A percentile compares a stretch with the other conserved stretches of the same genome.
Conservation (phyloP, 2,113 vertebrate species). For the Mustelus asterias region DNA sequence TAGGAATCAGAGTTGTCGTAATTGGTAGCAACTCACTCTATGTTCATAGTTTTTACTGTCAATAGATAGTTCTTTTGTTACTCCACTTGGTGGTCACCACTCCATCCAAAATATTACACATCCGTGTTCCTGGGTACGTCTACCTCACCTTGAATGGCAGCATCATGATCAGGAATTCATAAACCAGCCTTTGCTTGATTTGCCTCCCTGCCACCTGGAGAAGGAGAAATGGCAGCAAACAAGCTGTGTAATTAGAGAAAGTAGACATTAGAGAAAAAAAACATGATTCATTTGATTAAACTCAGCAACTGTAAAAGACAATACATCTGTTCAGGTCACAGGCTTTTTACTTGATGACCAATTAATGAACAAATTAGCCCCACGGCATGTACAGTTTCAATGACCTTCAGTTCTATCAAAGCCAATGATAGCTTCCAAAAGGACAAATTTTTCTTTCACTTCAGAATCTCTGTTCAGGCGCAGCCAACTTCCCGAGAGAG, state of each 20-base stretch:
- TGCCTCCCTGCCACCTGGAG: not conserved
- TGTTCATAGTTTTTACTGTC: too few relatives aligned
- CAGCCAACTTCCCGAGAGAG: not conserved
- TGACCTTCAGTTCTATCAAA: constrained; percentile 23
- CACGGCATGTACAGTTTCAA: not conserved
- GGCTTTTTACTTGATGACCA: constrained; percentile 6
- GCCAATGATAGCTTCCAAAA: constrained; percentile 17
- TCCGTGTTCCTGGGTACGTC: not conserved
- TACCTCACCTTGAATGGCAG: not conserved
- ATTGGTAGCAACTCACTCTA: too few relatives aligned
- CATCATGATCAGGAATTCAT: not conserved
- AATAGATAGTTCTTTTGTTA: too few relatives aligned
- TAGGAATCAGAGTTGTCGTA: too few relatives aligned
- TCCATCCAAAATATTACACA: too few relatives aligned
- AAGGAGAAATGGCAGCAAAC: not conserved
- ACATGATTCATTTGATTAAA: not conserved
- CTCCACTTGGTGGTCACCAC: too few relatives aligned
- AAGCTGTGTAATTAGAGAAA: not conserved
- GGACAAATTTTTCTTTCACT: constrained; percentile 30
- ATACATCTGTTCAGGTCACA: constrained; percentile 31
- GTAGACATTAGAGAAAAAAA: not conserved
- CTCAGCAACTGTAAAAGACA: constrained; percentile 14
- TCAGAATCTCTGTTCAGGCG: not conserved
- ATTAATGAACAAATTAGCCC: constrained; percentile 37
- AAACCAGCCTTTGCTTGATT: not conserved